Base-by-base conservation (phyloP, 2,888 invertebrate species). In the Conistra vaccinii region DNA sequence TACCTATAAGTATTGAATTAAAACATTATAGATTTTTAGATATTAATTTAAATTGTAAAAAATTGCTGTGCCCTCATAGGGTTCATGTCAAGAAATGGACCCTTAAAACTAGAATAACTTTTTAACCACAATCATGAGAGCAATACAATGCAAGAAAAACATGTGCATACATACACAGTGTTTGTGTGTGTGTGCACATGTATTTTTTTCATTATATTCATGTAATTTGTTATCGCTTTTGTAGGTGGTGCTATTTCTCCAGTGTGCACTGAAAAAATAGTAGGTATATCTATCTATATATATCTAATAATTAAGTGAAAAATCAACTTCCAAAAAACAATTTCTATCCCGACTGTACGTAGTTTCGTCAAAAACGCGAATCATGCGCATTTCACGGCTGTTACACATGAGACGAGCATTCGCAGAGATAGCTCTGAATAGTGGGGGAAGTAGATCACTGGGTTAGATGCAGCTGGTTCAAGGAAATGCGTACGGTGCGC, bases 391-490 rank as follows among this genome's bases (percentile, higher is more conserved):
- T 93, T 92, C 92, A 92, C 92, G 91, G 89, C 87, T 86, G 85
- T 89, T 91, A 87, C 80, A 79, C 87, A 87, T 85, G 65, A 82
- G 76, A 69, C 71, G 89, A 84, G 86, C 88, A 85, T 76, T 85
- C 76, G 80, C 71, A 81, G 85, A 83, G 81, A 85, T 83, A 81
- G 84, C 80, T 84, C 14, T 69, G 14, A 32, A 61, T 2, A 76
- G 76, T 32, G 73, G 76, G 84, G 80, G 86, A 94, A 91, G 88
- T 93, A 87, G 94, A 91, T 85, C 92, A 94, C 90, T 94, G 90
- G 94, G 94, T 91, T 92, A 92, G 63, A 83, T 74, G 85, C 71
- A 75, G 60, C 58, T 61, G 48, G 78, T 85, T 81, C 80, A 65
- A 80, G 84, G 89, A 89, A 89, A 89, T 88, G 87, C 85, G 85